Conservation (phyloP, 2,797 vertebrate genomes). For the Sciaenops ocellatus region DNA sequence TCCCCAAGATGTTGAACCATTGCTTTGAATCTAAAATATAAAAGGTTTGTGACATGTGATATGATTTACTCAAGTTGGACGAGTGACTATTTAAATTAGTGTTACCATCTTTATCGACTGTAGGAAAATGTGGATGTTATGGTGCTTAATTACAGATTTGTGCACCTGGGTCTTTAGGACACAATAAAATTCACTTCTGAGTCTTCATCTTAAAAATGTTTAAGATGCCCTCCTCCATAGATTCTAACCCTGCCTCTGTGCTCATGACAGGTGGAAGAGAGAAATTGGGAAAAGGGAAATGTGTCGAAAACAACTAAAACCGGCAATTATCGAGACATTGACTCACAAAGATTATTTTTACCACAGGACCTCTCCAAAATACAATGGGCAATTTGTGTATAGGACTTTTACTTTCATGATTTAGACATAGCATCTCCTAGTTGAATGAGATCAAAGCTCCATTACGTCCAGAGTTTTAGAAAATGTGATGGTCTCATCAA, state of each 20-base stretch:
- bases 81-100: no score
- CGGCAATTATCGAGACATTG: conserved; percentile 1
- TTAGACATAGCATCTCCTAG: not conserved
- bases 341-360: not conserved
- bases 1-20: no score
- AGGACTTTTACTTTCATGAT: not conserved
- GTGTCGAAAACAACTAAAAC: conserved; percentile 6
- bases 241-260: not conserved
- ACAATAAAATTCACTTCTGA: no score
- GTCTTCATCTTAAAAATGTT: not conserved
- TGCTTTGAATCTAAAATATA: no score
- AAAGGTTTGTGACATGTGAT: no score
- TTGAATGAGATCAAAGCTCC: conserved; percentile 7
- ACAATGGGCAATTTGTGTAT: not conserved
- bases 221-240: not conserved
- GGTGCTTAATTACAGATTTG: no score
- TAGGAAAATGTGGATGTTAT: no score
- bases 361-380: not conserved
- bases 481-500: not conserved
- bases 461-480: not conserved
- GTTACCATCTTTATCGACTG: no score
- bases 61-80: no score
- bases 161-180: no score
- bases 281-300: not conserved
- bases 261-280: not conserved